Base-by-base conservation (phyloP, 2,888 invertebrate species). In the Orthosia cruda region DNA sequence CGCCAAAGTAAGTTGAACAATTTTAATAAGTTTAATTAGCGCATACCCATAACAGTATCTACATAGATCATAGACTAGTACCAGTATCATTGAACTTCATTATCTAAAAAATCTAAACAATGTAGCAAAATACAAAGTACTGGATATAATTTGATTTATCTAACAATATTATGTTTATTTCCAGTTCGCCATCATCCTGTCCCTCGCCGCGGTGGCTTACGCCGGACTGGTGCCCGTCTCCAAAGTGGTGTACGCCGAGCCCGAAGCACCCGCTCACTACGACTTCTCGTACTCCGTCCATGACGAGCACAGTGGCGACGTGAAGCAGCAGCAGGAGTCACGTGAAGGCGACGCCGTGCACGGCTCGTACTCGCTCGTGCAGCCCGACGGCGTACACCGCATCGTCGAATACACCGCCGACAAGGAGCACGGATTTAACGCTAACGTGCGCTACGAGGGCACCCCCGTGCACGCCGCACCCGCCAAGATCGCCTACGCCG, bases 311-410 rank as follows among this genome's bases (percentile, higher is more conserved):
- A 94, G 90, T 88, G 96, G 96, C 3, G 97, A 97, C 89, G 89
- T 96, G 83, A 97, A 97, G 89, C 92, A 96, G 84, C 96, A 96
- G 91, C 93, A 95, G 85, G 97, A 97, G 83, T 87, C 92, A 65
- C 96, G 96, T 83, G 87, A 90, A 80, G 96, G 96, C 5, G 95
- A 97, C 87, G 90, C 88, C 76, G 95, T 96, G 61, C 95, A 95
- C 64, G 96, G 97, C 77, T 95, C 93, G 47, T 96, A 97, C 93
- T 96, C 96, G 7, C 93, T 97, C n/a, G 91, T 97, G 55, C 96
- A 97, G 77, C 96, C 96, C 77, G 96, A 97, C 65, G 96, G 97
- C 1, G 93, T 94, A 57, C 93, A 91, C 86, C 94, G 96, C 81
- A 93, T 96, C 78, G 96, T 96, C 11, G 95, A 96, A 75, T 96